Conservation (phyloP, 2,113 vertebrate species). For the Struthio camelus region DNA sequence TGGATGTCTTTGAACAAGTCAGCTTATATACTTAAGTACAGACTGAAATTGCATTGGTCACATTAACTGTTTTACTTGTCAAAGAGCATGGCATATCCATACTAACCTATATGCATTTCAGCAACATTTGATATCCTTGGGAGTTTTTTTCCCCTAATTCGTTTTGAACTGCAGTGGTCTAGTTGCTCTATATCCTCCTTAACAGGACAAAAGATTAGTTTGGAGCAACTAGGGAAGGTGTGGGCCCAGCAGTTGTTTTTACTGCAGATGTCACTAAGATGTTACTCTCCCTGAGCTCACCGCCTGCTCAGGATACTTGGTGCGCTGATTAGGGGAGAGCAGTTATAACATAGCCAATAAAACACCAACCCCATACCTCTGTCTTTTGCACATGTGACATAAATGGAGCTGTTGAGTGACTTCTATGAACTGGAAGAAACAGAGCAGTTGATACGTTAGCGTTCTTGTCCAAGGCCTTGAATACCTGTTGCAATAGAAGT, state of each 20-base stretch:
- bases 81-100: not conserved
- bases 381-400: fast-evolving
- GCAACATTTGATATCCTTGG: not conserved
- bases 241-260: not conserved
- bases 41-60: not conserved
- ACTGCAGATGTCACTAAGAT: not conserved
- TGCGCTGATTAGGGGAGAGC: fast-evolving
- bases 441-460: too few relatives aligned
- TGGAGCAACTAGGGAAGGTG: not conserved
- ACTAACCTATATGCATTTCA: not conserved
- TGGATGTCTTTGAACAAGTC: not conserved
- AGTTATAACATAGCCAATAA: not conserved
- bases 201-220: not conserved
- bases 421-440: not conserved
- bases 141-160: not conserved
- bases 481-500: not conserved
- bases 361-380: not conserved
- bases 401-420: not conserved
- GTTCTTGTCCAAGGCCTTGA: not conserved
- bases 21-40: not conserved
- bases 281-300: not conserved
- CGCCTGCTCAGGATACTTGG: not conserved
- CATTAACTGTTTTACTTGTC: not conserved
- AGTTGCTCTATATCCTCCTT: not conserved
- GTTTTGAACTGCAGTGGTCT: not conserved